These are phyloP conservation scores for Synergus gifuensis DNA, from an alignment of 2,888 invertebrate genomes.

Conservation along the genomic window DNA sequence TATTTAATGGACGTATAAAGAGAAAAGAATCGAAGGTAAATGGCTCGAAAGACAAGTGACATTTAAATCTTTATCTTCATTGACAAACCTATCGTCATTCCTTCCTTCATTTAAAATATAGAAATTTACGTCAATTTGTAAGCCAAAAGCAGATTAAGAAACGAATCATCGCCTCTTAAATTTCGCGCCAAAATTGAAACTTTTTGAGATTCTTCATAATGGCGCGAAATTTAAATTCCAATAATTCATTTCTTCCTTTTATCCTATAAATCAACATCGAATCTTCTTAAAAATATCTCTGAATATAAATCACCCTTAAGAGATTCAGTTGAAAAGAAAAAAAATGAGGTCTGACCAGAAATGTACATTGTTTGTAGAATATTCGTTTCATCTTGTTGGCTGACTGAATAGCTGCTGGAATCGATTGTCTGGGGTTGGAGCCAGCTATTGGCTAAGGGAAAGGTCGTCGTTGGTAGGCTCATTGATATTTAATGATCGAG, in stretches of 20 bases:
- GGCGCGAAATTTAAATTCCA: neutral
- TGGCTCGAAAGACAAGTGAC: neutral
- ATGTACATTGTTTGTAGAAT: too few species aligned
- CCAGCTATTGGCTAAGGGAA: neutral
- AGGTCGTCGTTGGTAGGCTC: conserved; percentile 12
- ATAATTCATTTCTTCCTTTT: too few species aligned
- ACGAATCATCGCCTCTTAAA: neutral
- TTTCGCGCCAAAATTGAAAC: neutral
- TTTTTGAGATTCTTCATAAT: neutral
- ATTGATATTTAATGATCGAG: conserved; percentile 40
- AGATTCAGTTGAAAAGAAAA: too few species aligned
- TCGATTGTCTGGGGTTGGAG: neutral
- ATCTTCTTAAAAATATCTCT: too few species aligned
- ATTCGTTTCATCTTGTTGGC: too few species aligned
- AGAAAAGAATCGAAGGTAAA: neutral
- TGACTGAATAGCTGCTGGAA: neutral
- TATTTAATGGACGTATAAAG: neutral
- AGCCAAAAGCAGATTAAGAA: too few species aligned
- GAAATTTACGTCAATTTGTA: too few species aligned
- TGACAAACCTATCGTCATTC: neutral
- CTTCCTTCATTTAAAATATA: too few species aligned
- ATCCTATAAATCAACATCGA: too few species aligned
- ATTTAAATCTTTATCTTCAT: conserved; percentile 1
- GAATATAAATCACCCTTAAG: neutral
- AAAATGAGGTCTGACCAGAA: neutral